Base-by-base conservation (phyloP, 1,140 invertebrate species). In the Dendrolimus kikuchii region DNA sequence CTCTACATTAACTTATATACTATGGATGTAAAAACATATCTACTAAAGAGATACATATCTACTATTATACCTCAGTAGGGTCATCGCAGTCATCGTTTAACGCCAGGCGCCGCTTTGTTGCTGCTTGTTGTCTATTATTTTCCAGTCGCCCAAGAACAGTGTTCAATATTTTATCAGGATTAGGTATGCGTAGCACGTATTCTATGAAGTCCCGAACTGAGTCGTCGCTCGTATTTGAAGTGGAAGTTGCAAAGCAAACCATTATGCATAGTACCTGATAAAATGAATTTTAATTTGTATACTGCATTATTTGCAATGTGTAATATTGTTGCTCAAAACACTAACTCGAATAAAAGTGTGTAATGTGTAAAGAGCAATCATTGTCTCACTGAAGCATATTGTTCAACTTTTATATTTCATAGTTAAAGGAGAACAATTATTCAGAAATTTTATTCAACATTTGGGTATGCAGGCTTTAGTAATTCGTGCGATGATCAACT, bases 101-200 rank as follows among this genome's bases (percentile, higher is more conserved):
- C 49, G 4, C 48, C 52, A 6, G 65, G 36, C 5, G 42, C 36
- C 9, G 40, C 6, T 38, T 51, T 8, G 49, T 36, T 43, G 38
- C 7, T n/a, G n/a, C 69, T 10, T 72, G 68, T 9, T 66, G 63
- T 5, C 68, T 62, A 49, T 72, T 74, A 36, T 65, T 60, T 54
- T 83, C 73, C 42, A 85, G 57, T 41, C 69, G 59, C 0, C 75
- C 73, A 2, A 81, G 60, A 2, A 82, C 77, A 0, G 81, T 70
- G 46, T 81, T 83, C 6, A 85, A 58, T 1, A 79, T 68, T 52
- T 68, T 77, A 2, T 83, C 69, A 0, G 79, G 70, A 46, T 82
- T 74, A 0, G 79, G 77, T 6, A 82, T 76, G n/a, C 72, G 53
- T 0, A 84, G 54, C 1, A 80, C 66, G n/a, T 77, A 77, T 36